Base-by-base conservation (phyloP, 2,888 invertebrate species). In the Hypsopygia costalis region DNA sequence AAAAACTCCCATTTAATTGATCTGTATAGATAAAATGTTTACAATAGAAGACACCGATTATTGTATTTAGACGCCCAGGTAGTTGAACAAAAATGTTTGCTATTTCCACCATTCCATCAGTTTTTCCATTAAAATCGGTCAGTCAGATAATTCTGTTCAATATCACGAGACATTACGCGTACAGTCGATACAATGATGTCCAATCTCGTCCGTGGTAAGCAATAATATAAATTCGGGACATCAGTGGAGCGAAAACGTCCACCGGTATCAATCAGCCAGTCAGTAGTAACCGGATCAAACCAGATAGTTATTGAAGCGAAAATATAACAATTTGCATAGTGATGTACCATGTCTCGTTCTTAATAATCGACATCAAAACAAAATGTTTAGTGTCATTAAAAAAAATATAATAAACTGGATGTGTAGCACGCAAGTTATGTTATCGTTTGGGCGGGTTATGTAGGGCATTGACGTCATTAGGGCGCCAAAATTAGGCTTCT, bases 401-500 rank as follows among this genome's bases (percentile, higher is more conserved):
- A 16, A 16, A 16, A 4, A 3, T 3, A 16, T 16, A 4, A 3
- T 16, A 2, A 4, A 16, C 16, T 16, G 16, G 4, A 16, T 16
- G 4, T 16, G 4, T 16, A 16, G 16, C 10, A 11, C 10, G n/a
- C 10, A n/a, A 30, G n/a, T 6, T 30, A n/a, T 27, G 4, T n/a
- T 28, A 30, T 30, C 11, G 9, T 30, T 30, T 30, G 10, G 30
- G 30, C 10, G 6, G 10, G 11, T 10, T 30, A 10, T 6, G 8
- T 11, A 30, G 11, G 9, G 10, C 11, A 30, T 28, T 30, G 33
- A 39, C 39, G 39, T 39, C 33, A 39, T 16, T 28, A 11, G 39
- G 27, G 10, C 33, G 10, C 31, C 11, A 22, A 16, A 8, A 11
- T n/a, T 9, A 33, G 25, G 33, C 27, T 31, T 28, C 33, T 39